These are phyloP conservation scores for Trichonephila inaurata DNA, from an alignment of 1,140 invertebrate genomes.

Conservation along the genomic window DNA sequence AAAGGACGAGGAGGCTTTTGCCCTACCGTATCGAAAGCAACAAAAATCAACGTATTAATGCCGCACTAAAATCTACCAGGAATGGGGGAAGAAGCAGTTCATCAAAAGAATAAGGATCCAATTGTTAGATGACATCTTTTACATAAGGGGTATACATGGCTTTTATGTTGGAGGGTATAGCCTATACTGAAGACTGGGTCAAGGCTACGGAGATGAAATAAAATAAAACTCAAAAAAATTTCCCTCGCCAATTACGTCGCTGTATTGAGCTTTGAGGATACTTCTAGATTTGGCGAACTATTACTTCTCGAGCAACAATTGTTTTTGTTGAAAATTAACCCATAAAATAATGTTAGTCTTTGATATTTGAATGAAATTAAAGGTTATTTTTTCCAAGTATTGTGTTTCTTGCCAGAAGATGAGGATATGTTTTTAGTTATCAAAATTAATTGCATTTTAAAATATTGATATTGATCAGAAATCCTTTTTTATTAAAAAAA, in stretches of 20 bases:
- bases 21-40: neutral
- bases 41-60: neutral
- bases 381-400: too few species aligned
- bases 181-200: neutral
- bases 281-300: neutral
- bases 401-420: too few species aligned
- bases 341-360: too few species aligned
- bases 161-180: neutral
- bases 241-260: neutral
- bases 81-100: neutral
- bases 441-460: too few species aligned
- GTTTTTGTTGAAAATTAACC: too few species aligned
- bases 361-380: too few species aligned
- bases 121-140: conserved; percentile 9
- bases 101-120: conserved; percentile 11
- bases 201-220: neutral
- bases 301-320: neutral
- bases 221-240: neutral
- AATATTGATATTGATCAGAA: too few species aligned
- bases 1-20: neutral
- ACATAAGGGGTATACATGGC: neutral
- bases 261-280: neutral
- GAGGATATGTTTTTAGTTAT: too few species aligned
- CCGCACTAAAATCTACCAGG: neutral
- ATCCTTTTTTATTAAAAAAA: too few species aligned